phyloP scores from a whole-genome alignment of 2,113 vertebrate species.

The Bucco capensis region DNA sequence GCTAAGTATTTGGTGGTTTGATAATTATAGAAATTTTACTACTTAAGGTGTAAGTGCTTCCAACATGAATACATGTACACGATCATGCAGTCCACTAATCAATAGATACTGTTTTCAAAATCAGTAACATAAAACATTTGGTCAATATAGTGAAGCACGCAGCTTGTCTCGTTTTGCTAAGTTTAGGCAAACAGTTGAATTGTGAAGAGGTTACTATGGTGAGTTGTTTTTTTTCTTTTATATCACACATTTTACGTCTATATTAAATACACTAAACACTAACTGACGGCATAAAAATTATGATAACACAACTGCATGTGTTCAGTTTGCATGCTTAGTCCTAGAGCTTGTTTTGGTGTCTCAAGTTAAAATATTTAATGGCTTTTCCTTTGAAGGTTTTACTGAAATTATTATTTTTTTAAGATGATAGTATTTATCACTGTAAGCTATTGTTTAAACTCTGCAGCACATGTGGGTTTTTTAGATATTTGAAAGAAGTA shows the following conservation, averaged over 20 bases:
- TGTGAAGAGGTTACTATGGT: neutral
- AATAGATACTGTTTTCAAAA: neutral
- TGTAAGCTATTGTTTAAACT: neutral
- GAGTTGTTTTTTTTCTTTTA: neutral
- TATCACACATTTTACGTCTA: accelerated
- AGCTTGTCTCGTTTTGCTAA: neutral
- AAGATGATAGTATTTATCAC: neutral
- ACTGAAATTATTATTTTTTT: neutral
- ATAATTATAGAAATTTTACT: neutral
- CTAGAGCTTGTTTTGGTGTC: neutral
- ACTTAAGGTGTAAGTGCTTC: neutral
- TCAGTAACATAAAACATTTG: neutral
- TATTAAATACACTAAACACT: neutral
- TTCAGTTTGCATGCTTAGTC: neutral
- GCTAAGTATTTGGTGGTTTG: neutral
- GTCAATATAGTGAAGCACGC: neutral
- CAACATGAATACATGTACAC: neutral
- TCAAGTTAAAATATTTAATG: neutral
- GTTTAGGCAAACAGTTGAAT: neutral
- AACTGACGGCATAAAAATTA: neutral
- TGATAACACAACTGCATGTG: neutral
- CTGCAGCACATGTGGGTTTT: neutral
- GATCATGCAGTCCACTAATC: neutral
- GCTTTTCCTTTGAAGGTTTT: neutral
- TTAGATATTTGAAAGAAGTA: neutral